phyloP scores from a whole-genome alignment of 2,797 vertebrate genomes.

The Sorex maritimensis region DNA sequence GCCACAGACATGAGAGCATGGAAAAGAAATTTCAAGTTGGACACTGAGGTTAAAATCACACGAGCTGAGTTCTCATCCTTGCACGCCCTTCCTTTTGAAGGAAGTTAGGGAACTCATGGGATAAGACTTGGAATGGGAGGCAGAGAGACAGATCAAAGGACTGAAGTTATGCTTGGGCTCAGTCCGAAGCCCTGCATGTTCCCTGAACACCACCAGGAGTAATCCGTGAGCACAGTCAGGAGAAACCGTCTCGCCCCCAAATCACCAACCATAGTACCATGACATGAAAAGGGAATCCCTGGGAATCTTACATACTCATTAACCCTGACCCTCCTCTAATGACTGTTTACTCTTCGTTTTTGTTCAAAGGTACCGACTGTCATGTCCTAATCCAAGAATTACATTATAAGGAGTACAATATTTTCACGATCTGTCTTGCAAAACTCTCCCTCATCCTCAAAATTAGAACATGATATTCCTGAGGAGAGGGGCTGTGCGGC shows the following conservation, averaged over 20 bases:
- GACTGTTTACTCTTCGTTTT: not conserved
- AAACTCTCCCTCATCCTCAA: not conserved
- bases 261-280: no score
- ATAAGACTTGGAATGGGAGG: not conserved
- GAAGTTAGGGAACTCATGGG: not conserved
- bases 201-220: no score
- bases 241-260: no score
- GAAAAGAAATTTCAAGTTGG: constrained; percentile 5
- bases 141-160: not conserved
- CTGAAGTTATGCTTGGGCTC: no score
- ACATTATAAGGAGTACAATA: not conserved
- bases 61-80: not conserved
- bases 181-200: no score
- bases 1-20: not conserved
- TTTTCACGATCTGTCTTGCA: not conserved
- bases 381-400: not conserved
- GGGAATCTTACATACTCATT: not conserved
- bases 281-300: not conserved
- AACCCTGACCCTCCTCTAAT: not conserved
- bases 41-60: not conserved
- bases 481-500: not conserved
- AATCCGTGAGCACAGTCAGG: no score
- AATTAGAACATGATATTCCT: not conserved
- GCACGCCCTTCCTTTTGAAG: not conserved
- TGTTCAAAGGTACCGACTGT: not conserved